Conservation (phyloP, 2,113 vertebrate species). For the Galeopterus variegatus region DNA sequence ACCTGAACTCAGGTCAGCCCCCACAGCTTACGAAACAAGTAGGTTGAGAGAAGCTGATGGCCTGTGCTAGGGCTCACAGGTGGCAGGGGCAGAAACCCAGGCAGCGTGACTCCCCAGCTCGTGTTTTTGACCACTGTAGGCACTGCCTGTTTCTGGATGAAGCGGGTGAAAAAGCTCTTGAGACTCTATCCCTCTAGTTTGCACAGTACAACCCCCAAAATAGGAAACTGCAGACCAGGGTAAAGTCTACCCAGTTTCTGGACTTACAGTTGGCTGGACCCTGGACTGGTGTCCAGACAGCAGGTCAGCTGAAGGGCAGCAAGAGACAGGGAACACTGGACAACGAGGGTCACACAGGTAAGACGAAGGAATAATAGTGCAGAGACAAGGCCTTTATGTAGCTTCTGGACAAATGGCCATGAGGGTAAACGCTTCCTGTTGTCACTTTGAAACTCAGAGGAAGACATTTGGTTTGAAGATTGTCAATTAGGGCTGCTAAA, state of each 20-base stretch:
- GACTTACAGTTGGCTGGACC: not conserved
- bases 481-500: not conserved
- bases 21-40: not conserved
- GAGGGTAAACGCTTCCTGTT: not conserved
- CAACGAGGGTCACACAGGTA: not conserved
- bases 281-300: not conserved
- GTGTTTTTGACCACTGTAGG: not conserved
- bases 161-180: not conserved
- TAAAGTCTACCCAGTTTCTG: not conserved
- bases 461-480: not conserved
- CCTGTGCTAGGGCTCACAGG: not conserved
- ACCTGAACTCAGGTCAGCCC: not conserved
- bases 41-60: not conserved
- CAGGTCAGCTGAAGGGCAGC: no score
- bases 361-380: not conserved
- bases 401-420: not conserved
- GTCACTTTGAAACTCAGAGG: not conserved
- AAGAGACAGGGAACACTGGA: not conserved
- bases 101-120: not conserved
- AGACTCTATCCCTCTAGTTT: not conserved
- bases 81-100: not conserved
- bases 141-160: not conserved
- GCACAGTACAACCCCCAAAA: not conserved
- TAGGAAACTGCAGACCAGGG: not conserved
- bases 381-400: not conserved